Evolutionary conservation across 2,888 invertebrate genomes (phyloP), one percentile per base, ranked within the genome.

Genomic region (Toxonevra muliebris): DNA sequence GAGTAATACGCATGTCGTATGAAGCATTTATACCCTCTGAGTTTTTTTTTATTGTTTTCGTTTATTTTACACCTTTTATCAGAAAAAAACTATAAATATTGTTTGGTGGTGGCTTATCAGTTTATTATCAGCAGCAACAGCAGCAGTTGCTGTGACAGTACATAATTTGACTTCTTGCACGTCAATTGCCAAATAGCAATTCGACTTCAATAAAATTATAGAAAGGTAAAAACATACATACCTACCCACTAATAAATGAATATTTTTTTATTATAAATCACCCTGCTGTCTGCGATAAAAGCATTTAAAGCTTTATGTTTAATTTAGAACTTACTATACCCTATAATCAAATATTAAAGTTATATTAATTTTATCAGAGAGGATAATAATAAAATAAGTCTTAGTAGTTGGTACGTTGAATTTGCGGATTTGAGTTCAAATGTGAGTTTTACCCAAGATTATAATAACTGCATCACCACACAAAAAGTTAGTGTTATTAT

Each of bases 51-150:
- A 19, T n/a, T 13, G 53, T 54, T 59, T 57, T 30, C 30, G 7
- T 30, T 4, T 30, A 30, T 30, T 30, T 30, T 30, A 30, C 30
- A 30, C 40, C 15, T 50, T 48, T 45, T 53, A 65, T 60, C 65
- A 59, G 53, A 48, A 52, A 55, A 41, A 55, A 50, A 66, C 53
- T 19, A 61, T 61, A 48, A 61, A 30, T 60, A 55, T 55, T 61
- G 55, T 61, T 61, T 61, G 61, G 41, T 40, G 60, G 55, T 61
- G 60, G 55, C 61, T 66, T 66, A 66, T 66, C 66, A 60, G 43
- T 66, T 66, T 66, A 66, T 66, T 66, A 61, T 66, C 61, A 61
- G 54, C 58, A 59, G 59, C 53, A 19, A 53, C 43, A 50, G 59
- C 59, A 50, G 30, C 17, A 8, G 61, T 10, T 9, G 15, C 48